phyloP scores from a whole-genome alignment of 2,113 vertebrate genomes.

The Meriones unguiculatus region DNA sequence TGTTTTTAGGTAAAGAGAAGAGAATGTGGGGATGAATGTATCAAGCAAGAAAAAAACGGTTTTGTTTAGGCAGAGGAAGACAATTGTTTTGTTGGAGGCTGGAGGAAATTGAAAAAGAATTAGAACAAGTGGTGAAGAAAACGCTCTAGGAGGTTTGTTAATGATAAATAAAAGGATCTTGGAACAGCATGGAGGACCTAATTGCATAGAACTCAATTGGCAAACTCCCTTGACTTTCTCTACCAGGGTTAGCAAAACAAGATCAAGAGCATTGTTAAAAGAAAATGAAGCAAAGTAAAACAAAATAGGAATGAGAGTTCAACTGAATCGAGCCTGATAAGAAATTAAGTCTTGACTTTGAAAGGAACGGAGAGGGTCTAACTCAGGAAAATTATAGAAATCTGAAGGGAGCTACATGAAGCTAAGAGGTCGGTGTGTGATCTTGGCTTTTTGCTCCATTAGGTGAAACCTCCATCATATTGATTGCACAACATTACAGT shows the following conservation, averaged over 20 bases:
- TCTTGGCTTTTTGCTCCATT: background rate
- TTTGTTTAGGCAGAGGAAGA: conserved; percentile 34
- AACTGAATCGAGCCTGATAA: background rate
- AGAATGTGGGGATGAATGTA: background rate
- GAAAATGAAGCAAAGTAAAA: conserved; percentile 43
- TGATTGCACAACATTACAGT: background rate
- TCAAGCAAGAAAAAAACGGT: conserved; percentile 35
- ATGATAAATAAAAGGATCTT: conserved; percentile 27
- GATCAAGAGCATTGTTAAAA: conserved; percentile 53
- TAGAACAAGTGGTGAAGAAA: conserved; percentile 61
- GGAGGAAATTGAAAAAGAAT: conserved; percentile 47
- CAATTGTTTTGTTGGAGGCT: background rate
- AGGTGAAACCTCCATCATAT: background rate
- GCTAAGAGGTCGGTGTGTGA: background rate
- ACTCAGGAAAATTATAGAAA: background rate
- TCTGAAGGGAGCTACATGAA: background rate
- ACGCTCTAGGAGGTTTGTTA: conserved; percentile 62
- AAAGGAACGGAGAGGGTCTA: background rate
- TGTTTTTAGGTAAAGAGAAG: background rate
- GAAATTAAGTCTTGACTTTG: background rate
- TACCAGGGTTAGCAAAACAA: conserved; percentile 36
- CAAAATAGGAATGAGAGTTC: background rate
- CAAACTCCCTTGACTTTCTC: conserved; percentile 44
- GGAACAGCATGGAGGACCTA: conserved; percentile 14
- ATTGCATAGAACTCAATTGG: conserved; percentile 45